Conservation (phyloP, 2,888 invertebrate genomes). For the Cryptus armator region DNA sequence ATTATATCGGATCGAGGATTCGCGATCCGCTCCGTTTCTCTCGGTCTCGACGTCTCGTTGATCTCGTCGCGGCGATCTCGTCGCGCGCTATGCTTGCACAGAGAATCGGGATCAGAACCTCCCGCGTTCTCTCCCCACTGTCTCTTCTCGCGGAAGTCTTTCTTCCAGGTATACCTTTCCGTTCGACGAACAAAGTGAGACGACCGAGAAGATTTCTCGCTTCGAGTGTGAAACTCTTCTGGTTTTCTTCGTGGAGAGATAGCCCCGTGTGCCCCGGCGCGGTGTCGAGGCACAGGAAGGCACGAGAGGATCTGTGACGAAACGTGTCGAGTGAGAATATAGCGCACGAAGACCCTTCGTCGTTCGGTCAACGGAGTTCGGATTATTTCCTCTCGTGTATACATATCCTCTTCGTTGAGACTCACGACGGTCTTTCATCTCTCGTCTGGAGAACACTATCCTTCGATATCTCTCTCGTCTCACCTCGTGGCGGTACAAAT, state of each 20-base stretch:
- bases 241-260: constrained; percentile 23
- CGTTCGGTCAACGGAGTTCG: constrained; percentile 64
- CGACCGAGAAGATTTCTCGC: constrained; percentile 40
- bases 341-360: constrained; percentile 33
- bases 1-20: constrained; percentile 58
- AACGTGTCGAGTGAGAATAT: constrained; percentile 55
- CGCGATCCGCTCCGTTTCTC: constrained; percentile 60
- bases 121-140: constrained; percentile 47
- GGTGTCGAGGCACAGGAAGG: constrained; percentile 29
- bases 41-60: constrained; percentile 70
- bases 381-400: constrained; percentile 53
- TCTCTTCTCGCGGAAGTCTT: constrained; percentile 47
- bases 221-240: constrained; percentile 62
- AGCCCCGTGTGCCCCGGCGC: background rate
- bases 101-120: constrained; percentile 63
- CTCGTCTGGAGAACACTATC: constrained; percentile 49
- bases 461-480: constrained; percentile 33
- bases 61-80: constrained; percentile 63
- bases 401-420: constrained; percentile 15
- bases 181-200: background rate
- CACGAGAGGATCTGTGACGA: constrained; percentile 63
- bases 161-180: constrained; percentile 40
- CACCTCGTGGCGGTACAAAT: background rate
- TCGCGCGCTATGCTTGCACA: constrained; percentile 50
- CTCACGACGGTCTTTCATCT: constrained; percentile 48